Conservation (phyloP, 2,888 invertebrate species). For the Cheilosia grossa region DNA sequence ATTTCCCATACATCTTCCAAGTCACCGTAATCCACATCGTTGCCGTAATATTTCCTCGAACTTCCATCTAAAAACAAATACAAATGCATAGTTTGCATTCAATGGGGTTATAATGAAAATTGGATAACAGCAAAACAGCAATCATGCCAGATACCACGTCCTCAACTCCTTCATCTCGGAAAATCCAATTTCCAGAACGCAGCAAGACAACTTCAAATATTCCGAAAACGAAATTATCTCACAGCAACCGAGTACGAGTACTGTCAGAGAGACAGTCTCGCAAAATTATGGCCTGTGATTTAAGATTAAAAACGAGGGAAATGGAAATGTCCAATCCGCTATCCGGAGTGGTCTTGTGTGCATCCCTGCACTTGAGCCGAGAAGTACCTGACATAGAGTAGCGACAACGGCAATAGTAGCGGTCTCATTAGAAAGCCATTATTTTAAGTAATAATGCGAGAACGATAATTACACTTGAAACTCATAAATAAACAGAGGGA, state of each 20-base stretch:
- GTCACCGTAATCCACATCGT: too few species aligned
- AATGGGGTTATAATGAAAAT: slow-evolving; percentile 28
- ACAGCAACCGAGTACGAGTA: background rate
- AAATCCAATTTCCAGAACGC: slow-evolving; percentile 43
- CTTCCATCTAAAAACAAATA: too few species aligned
- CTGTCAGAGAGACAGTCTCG: slow-evolving; percentile 30
- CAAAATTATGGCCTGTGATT: slow-evolving; percentile 49
- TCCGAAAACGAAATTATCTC: slow-evolving; percentile 44
- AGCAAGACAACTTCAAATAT: slow-evolving; percentile 42
- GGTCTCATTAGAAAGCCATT: slow-evolving; percentile 72
- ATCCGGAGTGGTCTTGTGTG: slow-evolving; percentile 24
- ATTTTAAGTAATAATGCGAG: slow-evolving; percentile 71
- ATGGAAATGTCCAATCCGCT: slow-evolving; percentile 71
- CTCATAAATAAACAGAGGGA: slow-evolving; percentile 58
- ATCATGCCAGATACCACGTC: slow-evolving; percentile 17
- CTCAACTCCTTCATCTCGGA: slow-evolving; percentile 8
- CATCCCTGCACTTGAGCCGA: slow-evolving; percentile 8
- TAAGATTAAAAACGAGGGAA: slow-evolving; percentile 63
- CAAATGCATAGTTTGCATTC: too few species aligned
- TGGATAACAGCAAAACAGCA: slow-evolving; percentile 33
- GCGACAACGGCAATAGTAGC: slow-evolving; percentile 43
- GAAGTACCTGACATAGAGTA: background rate
- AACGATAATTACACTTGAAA: slow-evolving; percentile 67
- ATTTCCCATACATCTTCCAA: too few species aligned
- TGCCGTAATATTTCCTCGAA: too few species aligned